Conservation (phyloP, 2,113 vertebrate genomes). For the Dasyornis broadbenti region DNA sequence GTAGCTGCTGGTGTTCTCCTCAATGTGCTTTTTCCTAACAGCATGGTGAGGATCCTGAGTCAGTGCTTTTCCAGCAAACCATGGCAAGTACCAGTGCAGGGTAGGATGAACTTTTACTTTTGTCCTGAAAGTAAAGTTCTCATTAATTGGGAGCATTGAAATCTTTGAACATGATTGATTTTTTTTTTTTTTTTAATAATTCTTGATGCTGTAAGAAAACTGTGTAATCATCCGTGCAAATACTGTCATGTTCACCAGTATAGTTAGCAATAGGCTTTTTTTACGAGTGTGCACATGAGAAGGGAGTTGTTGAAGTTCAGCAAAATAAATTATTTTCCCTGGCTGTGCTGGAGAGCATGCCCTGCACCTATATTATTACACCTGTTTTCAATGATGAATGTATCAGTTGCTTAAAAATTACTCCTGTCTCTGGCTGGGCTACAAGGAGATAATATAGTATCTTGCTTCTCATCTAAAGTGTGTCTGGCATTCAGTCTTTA, state of each 20-base stretch:
- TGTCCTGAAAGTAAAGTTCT: neutral
- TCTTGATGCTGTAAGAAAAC: neutral
- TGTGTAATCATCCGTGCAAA: neutral
- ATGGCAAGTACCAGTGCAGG: neutral
- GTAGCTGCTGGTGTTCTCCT: neutral
- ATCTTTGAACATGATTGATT: neutral
- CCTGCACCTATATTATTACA: conserved; percentile 4
- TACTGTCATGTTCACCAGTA: neutral
- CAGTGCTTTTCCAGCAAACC: neutral
- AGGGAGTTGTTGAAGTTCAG: neutral
- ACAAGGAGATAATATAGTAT: neutral
- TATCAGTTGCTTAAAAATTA: conserved; percentile 36
- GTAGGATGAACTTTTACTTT: neutral
- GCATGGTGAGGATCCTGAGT: neutral
- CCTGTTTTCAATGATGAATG: conserved; percentile 42
- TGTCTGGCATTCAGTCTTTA: neutral
- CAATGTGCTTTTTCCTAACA: neutral
- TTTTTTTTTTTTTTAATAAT: neutral
- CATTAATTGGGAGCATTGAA: neutral
- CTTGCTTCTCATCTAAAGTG: neutral
- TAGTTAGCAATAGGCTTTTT: neutral
- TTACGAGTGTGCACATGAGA: neutral
- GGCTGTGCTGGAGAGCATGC: neutral
- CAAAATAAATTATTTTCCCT: neutral
- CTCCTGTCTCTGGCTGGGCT: neutral